Base-by-base conservation (phyloP, 1,140 invertebrate species). In the Nylanderia fulva region DNA sequence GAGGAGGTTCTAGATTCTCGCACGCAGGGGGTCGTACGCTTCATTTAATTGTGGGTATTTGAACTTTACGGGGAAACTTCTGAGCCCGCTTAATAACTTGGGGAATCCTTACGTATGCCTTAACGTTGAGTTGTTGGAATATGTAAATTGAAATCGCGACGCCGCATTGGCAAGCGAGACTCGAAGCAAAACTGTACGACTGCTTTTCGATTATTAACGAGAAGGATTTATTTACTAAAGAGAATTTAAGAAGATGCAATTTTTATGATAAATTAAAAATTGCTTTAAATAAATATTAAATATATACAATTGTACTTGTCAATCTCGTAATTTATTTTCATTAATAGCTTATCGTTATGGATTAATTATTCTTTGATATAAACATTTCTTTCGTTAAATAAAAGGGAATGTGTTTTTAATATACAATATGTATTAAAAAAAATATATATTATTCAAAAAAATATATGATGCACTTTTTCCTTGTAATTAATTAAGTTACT, bases 21-120 rank as follows among this genome's bases (percentile, higher is more conserved):
- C 92, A 90, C 91, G 91, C 89, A 85, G 90, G 86, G 87, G 87
- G 85, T 89, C 86, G 86, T 88, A 92, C 92, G 92, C 89, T 92
- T 94, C 93, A 94, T 94, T 94, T 93, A 93, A 94, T 93, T 91
- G 90, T 92, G 92, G 92, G 93, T 93, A 94, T 94, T 87, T 85
- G 86, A 89, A 90, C 86, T 86, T 93, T 90, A 92, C 72, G 88
- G 90, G 85, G 85, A 89, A 91, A 90, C 89, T 90, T 90, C 86
- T 75, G 84, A 79, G 71, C 72, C 86, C 88, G 88, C 88, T 90
- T 90, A 90, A 90, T 90, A 90, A 90, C 88, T 88, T 90, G 86
- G 80, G 68, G 85, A 86, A 90, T 90, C 89, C 88, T 90, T 90
- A 85, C 71, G 84, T 77, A 76, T 77, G 75, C 64, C 88, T 80